Evolutionary conservation across 2,113 vertebrate species (phyloP).

Genomic region (Helogale parvula): DNA sequence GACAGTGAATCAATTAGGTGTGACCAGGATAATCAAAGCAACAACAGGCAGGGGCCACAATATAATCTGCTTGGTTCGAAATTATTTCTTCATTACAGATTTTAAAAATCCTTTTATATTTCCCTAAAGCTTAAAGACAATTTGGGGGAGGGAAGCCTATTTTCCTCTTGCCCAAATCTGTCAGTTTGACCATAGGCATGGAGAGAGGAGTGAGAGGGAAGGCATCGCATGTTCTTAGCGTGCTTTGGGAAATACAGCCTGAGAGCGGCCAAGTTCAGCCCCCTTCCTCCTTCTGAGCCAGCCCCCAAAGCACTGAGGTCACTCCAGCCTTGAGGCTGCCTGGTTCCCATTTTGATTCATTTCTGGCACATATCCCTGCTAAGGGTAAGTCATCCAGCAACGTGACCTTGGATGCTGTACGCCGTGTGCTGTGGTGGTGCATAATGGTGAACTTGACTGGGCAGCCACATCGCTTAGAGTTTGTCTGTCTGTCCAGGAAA

Average conservation of each 20-base stretch:
- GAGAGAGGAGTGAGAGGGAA: neutral
- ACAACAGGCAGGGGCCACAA: neutral
- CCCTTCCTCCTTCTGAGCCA: neutral
- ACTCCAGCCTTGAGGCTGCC: neutral
- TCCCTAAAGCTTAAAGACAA: neutral
- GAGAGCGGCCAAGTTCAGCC: neutral
- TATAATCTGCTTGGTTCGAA: neutral
- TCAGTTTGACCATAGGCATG: neutral
- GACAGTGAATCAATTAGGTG: slow-evolving; percentile 52
- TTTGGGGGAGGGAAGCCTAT: neutral
- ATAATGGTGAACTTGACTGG: fast-evolving
- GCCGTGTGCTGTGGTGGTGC: neutral
- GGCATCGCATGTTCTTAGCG: neutral
- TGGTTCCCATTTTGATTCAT: fast-evolving
- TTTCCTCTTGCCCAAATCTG: neutral
- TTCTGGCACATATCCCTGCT: neutral
- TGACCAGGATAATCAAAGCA: slow-evolving; percentile 61
- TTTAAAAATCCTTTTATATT: slow-evolving; percentile 45
- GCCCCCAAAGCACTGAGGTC: neutral
- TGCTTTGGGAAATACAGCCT: fast-evolving
- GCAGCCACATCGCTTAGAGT: neutral
- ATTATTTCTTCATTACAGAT: slow-evolving; percentile 40
- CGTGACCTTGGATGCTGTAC: fast-evolving
- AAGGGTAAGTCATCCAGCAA: neutral
- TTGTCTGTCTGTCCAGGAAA: neutral